These are phyloP conservation scores for Blera fallax DNA, from an alignment of 2,888 invertebrate genomes.

Conservation along the genomic window DNA sequence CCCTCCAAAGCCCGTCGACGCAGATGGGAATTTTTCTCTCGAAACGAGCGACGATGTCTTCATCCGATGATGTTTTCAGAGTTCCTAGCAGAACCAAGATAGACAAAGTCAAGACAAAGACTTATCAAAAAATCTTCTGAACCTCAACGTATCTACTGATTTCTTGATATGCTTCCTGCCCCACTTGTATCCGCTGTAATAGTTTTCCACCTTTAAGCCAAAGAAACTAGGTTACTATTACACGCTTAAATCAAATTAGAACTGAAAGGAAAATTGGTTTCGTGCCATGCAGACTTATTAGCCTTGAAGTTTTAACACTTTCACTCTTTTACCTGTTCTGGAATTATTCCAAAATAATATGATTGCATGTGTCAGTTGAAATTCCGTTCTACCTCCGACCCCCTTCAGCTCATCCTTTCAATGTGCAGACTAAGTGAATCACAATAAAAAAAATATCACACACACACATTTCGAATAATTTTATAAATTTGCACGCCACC, in stretches of 20 bases:
- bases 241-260: not conserved
- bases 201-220: no score
- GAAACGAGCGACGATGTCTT: no score
- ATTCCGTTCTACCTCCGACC: not conserved
- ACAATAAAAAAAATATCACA: not conserved
- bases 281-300: not conserved
- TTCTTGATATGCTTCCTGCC: no score
- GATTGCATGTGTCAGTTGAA: conserved; percentile 52
- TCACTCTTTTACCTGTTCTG: not conserved
- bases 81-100: no score
- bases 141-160: no score
- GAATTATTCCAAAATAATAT: conserved; percentile 30
- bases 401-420: conserved; percentile 27
- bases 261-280: conserved; percentile 13
- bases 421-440: conserved; percentile 35
- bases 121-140: no score
- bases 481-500: conserved; percentile 49
- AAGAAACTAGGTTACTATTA: not conserved
- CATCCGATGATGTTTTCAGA: no score
- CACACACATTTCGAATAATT: conserved; percentile 20
- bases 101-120: no score
- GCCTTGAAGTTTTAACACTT: conserved; percentile 40
- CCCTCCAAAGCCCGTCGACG: no score
- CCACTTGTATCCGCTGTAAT: no score
- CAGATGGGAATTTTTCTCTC: no score